Conservation (phyloP, 1,140 invertebrate genomes). For the Amphibalanus amphitrite region DNA sequence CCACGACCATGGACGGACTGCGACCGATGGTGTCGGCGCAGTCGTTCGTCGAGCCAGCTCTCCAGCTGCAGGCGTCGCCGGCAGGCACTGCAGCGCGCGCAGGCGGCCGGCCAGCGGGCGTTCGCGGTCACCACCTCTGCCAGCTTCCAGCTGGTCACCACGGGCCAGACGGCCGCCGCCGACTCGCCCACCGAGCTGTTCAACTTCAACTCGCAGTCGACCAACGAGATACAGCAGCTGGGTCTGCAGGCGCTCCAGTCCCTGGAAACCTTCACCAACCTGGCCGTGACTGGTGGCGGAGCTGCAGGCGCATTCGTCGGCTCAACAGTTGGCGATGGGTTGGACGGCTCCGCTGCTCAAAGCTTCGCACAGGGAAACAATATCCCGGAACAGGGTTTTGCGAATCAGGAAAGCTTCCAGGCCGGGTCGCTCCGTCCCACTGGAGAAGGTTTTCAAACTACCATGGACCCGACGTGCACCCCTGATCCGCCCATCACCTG, state of each 20-base stretch:
- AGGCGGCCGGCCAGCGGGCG: neutral
- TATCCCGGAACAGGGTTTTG: no score
- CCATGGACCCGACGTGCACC: constrained; percentile 25
- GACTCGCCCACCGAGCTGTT: neutral
- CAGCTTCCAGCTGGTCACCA: neutral
- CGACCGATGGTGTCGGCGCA: neutral
- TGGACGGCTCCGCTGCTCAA: no score
- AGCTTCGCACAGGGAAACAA: neutral
- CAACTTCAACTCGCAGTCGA: neutral
- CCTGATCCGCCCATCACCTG: neutral
- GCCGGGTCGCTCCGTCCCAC: no score
- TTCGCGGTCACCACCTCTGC: neutral
- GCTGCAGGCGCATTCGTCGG: neutral
- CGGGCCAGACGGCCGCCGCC: no score
- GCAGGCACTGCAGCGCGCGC: no score
- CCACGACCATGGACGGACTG: neutral
- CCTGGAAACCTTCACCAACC: neutral
- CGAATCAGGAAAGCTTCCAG: no score
- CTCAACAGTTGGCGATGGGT: neutral
- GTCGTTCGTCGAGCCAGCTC: neutral
- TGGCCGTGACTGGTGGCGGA: neutral
- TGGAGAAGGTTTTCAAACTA: constrained; percentile 37
- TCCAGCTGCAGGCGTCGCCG: neutral
- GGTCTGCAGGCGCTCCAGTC: neutral
- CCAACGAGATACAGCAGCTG: neutral